Percentiles rank a stretch among this genome's conserved stretches.
These are phyloP conservation scores for Valencia hispanica DNA, from an alignment of 2,797 vertebrate genomes.

Conservation along the genomic window DNA sequence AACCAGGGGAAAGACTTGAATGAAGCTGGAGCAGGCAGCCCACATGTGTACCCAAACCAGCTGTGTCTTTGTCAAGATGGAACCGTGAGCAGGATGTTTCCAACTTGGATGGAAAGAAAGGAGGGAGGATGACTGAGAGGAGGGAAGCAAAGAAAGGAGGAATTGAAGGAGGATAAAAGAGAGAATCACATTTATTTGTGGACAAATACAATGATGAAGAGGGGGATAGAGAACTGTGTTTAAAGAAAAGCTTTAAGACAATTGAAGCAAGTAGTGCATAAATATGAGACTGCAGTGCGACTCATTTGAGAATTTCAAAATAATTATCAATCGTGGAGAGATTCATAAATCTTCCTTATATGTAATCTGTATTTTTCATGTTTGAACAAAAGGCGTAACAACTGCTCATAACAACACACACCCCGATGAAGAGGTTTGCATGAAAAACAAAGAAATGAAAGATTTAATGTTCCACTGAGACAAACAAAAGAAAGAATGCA, in stretches of 20 bases:
- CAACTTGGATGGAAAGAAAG: slow-evolving; percentile 46
- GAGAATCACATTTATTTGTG: slow-evolving; percentile 11
- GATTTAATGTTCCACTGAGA: slow-evolving; percentile 6
- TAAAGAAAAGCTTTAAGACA: slow-evolving; percentile 2
- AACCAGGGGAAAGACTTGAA: slow-evolving; percentile 62
- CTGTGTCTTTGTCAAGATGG: slow-evolving; percentile 69
- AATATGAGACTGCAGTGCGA: not conserved
- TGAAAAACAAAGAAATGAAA: slow-evolving; percentile 13
- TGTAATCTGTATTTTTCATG: not conserved
- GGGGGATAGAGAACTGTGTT: not conserved
- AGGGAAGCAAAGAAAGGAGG: slow-evolving; percentile 19
- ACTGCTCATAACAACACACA: slow-evolving; percentile 13
- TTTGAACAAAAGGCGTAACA: slow-evolving; percentile 23
- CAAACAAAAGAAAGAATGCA: slow-evolving; percentile 30
- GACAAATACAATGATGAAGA: slow-evolving; percentile 6
- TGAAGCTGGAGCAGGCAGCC: slow-evolving; percentile 60
- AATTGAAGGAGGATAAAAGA: slow-evolving; percentile 9
- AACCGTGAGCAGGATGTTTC: slow-evolving; percentile 66
- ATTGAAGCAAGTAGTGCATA: not conserved
- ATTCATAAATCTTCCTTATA: slow-evolving; percentile 16
- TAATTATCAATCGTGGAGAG: not conserved
- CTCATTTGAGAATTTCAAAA: not conserved
- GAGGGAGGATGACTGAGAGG: slow-evolving; percentile 38
- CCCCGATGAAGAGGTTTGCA: slow-evolving; percentile 22
- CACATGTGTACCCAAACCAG: slow-evolving; percentile 68